Conservation (phyloP, 1,140 invertebrate genomes). For the Brachionus manjavacas region DNA sequence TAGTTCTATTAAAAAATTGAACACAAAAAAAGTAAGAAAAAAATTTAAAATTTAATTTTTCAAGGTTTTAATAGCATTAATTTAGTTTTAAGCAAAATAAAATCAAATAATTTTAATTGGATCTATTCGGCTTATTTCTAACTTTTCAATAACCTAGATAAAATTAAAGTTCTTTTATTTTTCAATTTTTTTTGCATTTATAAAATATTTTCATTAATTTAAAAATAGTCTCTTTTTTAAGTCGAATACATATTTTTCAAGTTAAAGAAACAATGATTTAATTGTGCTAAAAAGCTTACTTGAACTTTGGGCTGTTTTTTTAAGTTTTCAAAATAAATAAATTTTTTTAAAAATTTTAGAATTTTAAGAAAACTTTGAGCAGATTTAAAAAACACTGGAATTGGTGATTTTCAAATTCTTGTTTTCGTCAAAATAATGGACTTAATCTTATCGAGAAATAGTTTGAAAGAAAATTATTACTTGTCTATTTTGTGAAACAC, state of each 20-base stretch:
- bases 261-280: not conserved
- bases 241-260: not conserved
- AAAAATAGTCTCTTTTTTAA: not conserved
- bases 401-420: too few species aligned
- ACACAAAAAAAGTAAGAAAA: conserved; percentile 5
- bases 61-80: not conserved
- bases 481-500: too few species aligned
- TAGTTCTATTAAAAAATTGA: conserved; percentile 24
- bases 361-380: too few species aligned
- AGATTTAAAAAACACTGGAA: too few species aligned
- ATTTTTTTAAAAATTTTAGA: not conserved
- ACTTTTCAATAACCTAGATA: not conserved
- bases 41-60: not conserved
- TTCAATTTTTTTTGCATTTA: too few species aligned
- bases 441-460: too few species aligned
- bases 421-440: too few species aligned
- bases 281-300: not conserved
- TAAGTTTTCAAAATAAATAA: not conserved
- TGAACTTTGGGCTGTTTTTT: not conserved
- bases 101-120: not conserved
- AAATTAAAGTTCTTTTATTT: too few species aligned
- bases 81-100: not conserved
- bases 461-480: too few species aligned
- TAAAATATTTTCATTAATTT: too few species aligned
- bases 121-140: not conserved